Percentiles rank a stretch among this genome's conserved stretches.
Evolutionary conservation across 2,888 invertebrate species (phyloP).

Genomic region (Netelia melanura): DNA sequence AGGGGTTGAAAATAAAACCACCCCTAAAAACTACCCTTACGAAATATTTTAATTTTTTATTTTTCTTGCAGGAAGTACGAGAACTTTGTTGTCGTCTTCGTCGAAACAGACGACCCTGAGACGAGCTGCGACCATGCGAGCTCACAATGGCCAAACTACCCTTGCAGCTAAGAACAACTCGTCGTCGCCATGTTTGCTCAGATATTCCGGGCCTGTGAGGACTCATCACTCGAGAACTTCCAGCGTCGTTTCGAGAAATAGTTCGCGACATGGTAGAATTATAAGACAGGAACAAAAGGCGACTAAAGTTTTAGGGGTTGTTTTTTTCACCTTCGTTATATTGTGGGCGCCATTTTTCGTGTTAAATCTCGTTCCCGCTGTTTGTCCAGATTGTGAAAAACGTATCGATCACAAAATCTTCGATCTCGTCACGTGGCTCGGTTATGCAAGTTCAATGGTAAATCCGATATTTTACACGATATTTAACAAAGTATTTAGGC

Average conservation of each 20-base stretch:
- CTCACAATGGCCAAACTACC: slow-evolving; percentile 84
- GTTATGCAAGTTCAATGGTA: slow-evolving; percentile 97
- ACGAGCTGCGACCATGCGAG: slow-evolving; percentile 88
- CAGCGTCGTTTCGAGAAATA: slow-evolving; percentile 92
- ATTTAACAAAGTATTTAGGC: slow-evolving; percentile 96
- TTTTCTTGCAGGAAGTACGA: slow-evolving; percentile 85
- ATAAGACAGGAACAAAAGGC: slow-evolving; percentile 97
- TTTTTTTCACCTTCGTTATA: slow-evolving; percentile 97
- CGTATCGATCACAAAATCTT: slow-evolving; percentile 92
- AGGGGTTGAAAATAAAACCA: background rate
- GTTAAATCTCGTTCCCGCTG: slow-evolving; percentile 93
- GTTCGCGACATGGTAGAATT: slow-evolving; percentile 93
- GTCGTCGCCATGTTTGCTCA: slow-evolving; percentile 87
- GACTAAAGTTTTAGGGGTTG: slow-evolving; percentile 97
- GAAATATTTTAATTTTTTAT: background rate
- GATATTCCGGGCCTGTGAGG: slow-evolving; percentile 87
- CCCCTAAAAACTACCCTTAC: background rate
- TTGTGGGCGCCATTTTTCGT: slow-evolving; percentile 99
- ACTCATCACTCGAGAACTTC: slow-evolving; percentile 92
- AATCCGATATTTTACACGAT: slow-evolving; percentile 98
- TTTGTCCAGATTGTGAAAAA: slow-evolving; percentile 93
- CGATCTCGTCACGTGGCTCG: slow-evolving; percentile 96
- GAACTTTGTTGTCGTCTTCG: slow-evolving; percentile 79
- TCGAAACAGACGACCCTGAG: slow-evolving; percentile 85
- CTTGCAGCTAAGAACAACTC: slow-evolving; percentile 83